These are phyloP conservation scores for Zoanthus sociatus DNA, from an alignment of 92 coral and sea anemone genomes.

Conservation along the genomic window DNA sequence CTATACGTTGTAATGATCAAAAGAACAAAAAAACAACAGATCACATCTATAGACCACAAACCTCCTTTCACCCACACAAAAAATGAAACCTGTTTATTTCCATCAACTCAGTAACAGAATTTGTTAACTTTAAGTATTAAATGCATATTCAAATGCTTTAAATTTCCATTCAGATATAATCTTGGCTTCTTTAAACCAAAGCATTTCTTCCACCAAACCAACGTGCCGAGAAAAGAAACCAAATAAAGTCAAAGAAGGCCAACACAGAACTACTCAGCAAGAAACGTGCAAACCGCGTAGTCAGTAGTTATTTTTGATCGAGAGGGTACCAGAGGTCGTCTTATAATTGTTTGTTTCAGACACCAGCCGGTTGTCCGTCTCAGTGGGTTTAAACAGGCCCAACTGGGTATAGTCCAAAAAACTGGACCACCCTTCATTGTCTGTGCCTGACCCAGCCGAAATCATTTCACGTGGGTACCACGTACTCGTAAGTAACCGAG, in stretches of 20 bases:
- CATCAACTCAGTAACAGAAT: background rate
- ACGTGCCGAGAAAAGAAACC: background rate
- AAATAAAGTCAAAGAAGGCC: background rate
- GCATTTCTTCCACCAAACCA: background rate
- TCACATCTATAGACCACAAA: too few relatives aligned
- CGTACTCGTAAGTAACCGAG: too few relatives aligned
- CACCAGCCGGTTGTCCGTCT: constrained; percentile 57
- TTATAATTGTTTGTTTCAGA: background rate
- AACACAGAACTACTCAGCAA: background rate
- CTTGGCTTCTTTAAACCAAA: background rate
- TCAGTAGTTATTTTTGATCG: constrained; percentile 59
- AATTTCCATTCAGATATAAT: background rate
- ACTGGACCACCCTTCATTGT: constrained; percentile 78
- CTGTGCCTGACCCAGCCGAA: constrained; percentile 98
- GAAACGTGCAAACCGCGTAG: background rate
- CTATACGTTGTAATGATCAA: too few relatives aligned
- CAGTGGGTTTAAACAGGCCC: constrained; percentile 98
- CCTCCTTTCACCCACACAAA: too few relatives aligned
- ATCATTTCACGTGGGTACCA: background rate
- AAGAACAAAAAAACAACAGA: too few relatives aligned
- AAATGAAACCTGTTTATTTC: too few relatives aligned
- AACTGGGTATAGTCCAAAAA: constrained; percentile 79
- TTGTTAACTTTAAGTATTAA: background rate
- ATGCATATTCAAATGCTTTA: background rate
- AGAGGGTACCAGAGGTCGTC: constrained; percentile 49